A percentile compares a stretch with the other conserved stretches of the same genome.
phyloP scores from a whole-genome alignment of 2,888 invertebrate genomes.

The Notodromas monacha region DNA sequence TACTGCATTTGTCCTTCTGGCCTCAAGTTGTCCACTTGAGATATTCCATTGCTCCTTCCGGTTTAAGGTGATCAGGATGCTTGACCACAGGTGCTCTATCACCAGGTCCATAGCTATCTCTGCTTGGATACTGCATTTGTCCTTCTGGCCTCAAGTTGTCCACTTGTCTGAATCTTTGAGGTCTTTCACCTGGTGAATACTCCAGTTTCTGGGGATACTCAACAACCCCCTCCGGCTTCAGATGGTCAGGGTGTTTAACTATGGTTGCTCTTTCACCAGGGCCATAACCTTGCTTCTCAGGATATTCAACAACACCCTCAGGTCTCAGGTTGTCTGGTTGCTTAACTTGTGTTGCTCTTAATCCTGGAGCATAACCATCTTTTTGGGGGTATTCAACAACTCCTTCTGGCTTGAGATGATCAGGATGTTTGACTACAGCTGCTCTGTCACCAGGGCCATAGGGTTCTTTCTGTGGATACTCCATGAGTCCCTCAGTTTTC shows the following conservation, averaged over 20 bases:
- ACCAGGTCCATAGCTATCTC: too few species aligned
- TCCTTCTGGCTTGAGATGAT: constrained; percentile 20
- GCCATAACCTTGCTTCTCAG: neutral
- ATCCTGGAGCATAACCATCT: neutral
- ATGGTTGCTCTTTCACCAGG: constrained; percentile 9
- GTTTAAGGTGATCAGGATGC: too few species aligned
- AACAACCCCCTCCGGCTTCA: constrained; percentile 10
- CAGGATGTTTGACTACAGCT: constrained; percentile 9
- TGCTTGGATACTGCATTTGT: too few species aligned
- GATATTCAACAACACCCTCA: neutral
- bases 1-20: too few species aligned
- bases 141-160: too few species aligned
- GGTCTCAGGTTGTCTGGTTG: neutral
- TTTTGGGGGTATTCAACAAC: constrained; percentile 16
- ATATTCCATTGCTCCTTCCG: too few species aligned
- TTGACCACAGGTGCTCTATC: too few species aligned
- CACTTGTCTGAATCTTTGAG: too few species aligned
- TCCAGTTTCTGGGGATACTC: neutral
- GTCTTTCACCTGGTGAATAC: constrained; percentile 9
- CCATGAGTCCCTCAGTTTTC: neutral
- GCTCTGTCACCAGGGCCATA: neutral
- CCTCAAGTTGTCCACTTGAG: too few species aligned
- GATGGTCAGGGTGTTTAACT: constrained; percentile 10
- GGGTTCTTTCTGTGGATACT: neutral
- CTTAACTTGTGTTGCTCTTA: neutral